These are phyloP conservation scores for Rhyacophila evoluta DNA, from an alignment of 2,888 invertebrate species.

Conservation along the genomic window DNA sequence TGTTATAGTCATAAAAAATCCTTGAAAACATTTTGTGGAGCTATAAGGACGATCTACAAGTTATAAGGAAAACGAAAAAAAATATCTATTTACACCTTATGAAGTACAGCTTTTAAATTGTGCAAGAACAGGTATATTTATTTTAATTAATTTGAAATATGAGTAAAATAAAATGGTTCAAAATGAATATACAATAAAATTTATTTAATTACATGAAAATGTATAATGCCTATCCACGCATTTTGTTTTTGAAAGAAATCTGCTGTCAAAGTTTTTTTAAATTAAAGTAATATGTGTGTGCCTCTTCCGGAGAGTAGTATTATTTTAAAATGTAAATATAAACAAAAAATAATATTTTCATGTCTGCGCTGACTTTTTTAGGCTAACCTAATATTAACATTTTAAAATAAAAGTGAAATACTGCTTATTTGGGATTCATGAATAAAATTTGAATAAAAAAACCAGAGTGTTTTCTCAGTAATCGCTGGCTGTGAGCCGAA, in stretches of 20 bases:
- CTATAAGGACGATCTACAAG: too few species aligned
- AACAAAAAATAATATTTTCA: conserved; percentile 25
- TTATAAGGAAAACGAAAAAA: too few species aligned
- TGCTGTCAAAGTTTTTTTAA: conserved; percentile 2
- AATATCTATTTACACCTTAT: too few species aligned
- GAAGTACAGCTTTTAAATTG: too few species aligned
- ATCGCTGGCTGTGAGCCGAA: conserved; percentile 5
- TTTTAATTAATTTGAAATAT: too few species aligned
- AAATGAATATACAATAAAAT: too few species aligned
- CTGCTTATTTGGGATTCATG: conserved; percentile 25
- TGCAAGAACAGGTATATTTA: too few species aligned
- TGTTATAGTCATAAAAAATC: too few species aligned
- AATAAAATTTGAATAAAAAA: conserved; percentile 31
- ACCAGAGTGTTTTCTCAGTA: conserved; percentile 11
- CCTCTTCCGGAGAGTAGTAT: conserved; percentile 4
- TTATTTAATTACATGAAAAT: background rate
- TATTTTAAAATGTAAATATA: conserved; percentile 24
- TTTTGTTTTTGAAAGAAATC: background rate
- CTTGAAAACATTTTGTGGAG: too few species aligned
- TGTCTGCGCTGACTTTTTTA: conserved; percentile 18
- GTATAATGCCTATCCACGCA: background rate
- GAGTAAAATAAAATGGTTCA: too few species aligned
- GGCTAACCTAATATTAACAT: conserved; percentile 28
- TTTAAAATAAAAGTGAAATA: conserved; percentile 28
- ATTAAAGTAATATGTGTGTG: conserved; percentile 12